Percentiles rank a stretch among this genome's conserved stretches.
Evolutionary conservation across 2,888 invertebrate genomes (phyloP).

Genomic region (Drosophila neoperkinsi): DNA sequence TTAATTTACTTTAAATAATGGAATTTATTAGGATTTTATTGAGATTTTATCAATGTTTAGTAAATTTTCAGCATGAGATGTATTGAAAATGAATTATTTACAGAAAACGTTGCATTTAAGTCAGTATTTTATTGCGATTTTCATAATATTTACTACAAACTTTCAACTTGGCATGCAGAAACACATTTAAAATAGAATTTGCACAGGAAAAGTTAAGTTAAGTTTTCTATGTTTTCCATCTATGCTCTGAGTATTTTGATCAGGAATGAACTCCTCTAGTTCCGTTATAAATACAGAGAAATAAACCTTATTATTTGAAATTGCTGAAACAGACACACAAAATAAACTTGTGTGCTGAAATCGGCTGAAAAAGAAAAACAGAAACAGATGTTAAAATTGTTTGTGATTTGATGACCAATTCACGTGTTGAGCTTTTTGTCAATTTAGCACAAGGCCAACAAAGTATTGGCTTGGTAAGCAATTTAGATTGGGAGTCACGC

Average conservation of each 20-base stretch:
- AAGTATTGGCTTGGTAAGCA: background rate
- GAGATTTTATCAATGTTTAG: background rate
- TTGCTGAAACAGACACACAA: background rate
- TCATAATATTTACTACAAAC: background rate
- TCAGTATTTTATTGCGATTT: background rate
- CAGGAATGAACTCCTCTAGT: background rate
- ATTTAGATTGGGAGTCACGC: slow-evolving; percentile 21
- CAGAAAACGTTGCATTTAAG: background rate
- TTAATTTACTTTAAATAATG: background rate
- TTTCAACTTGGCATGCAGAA: background rate
- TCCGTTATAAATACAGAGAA: background rate
- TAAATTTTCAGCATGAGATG: background rate
- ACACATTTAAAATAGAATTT: background rate
- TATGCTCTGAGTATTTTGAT: background rate
- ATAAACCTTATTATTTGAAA: background rate
- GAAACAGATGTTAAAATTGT: slow-evolving; percentile 20
- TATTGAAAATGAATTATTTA: background rate
- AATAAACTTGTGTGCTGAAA: background rate
- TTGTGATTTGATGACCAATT: slow-evolving; percentile 10
- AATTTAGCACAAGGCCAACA: slow-evolving; percentile 17
- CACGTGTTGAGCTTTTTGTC: background rate
- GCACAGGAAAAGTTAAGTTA: background rate
- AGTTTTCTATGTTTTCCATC: too few relatives aligned
- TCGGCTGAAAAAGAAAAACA: background rate
- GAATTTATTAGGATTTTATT: background rate